A percentile compares a stretch with the other conserved stretches of the same genome.
Evolutionary conservation across 2,888 invertebrate species (phyloP).

Genomic region (Polydrusus tereticollis): DNA sequence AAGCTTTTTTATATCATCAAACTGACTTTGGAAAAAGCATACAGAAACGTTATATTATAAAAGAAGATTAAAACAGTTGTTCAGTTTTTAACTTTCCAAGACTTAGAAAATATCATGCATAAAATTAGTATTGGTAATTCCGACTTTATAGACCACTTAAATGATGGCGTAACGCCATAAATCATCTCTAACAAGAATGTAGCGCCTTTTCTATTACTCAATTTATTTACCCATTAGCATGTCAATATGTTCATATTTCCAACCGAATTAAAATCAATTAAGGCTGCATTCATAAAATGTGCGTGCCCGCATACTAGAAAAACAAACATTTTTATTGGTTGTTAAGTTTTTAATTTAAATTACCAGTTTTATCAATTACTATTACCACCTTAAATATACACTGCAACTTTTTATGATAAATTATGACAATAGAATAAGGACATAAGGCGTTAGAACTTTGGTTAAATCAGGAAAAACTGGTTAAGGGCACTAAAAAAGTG

Average conservation of each 20-base stretch:
- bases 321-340: conserved; percentile 24
- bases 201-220: conserved; percentile 22
- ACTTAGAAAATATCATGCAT: no score
- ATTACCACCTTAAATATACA: not conserved
- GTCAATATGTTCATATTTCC: conserved; percentile 33
- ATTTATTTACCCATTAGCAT: conserved; percentile 28
- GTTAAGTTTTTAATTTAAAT: not conserved
- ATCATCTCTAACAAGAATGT: conserved; percentile 20
- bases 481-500: no score
- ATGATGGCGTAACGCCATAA: not conserved
- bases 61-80: no score
- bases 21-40: no score
- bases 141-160: no score
- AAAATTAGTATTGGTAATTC: no score
- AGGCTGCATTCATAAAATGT: not conserved
- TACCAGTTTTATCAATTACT: not conserved
- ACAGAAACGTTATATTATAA: no score
- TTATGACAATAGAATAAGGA: no score
- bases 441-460: no score
- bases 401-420: not conserved
- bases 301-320: not conserved
- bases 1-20: no score
- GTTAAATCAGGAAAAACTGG: no score
- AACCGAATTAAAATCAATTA: conserved; percentile 4
- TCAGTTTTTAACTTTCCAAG: no score